phyloP scores from a whole-genome alignment of 2,888 invertebrate species.

The Craniophora ligustri region DNA sequence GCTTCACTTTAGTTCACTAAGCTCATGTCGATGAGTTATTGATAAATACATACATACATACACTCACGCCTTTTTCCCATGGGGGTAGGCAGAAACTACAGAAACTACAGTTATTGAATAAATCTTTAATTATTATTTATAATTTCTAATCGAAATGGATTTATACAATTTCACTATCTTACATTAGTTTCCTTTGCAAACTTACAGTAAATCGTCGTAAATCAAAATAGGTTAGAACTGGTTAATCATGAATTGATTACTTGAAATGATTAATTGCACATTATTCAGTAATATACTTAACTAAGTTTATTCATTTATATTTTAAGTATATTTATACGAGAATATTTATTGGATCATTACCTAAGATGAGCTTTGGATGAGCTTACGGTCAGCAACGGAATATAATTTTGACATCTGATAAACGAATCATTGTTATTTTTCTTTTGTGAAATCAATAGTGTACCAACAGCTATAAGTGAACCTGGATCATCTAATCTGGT shows the following conservation, averaged over 20 bases:
- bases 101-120: conserved; percentile 18
- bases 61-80: too few relatives aligned
- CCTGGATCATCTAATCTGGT: too few relatives aligned
- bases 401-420: too few relatives aligned
- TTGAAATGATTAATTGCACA: conserved; percentile 61
- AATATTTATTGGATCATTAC: conserved; percentile 62
- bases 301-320: conserved; percentile 61
- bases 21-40: too few relatives aligned
- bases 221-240: conserved; percentile 66
- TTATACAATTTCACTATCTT: conserved; percentile 32
- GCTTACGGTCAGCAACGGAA: conserved; percentile 10
- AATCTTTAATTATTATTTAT: conserved; percentile 45
- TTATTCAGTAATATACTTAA: conserved; percentile 63
- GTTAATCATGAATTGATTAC: conserved; percentile 56
- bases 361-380: conserved; percentile 45
- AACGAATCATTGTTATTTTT: too few relatives aligned
- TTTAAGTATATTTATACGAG: conserved; percentile 43
- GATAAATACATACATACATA: too few relatives aligned
- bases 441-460: too few relatives aligned
- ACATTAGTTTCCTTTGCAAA: conserved; percentile 14
- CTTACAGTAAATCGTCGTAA: conserved; percentile 50
- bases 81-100: too few relatives aligned
- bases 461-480: too few relatives aligned
- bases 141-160: conserved; percentile 43
- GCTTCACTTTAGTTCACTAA: too few relatives aligned